Conservation (phyloP, 2,888 invertebrate genomes). For the Lacanobia oleracea region DNA sequence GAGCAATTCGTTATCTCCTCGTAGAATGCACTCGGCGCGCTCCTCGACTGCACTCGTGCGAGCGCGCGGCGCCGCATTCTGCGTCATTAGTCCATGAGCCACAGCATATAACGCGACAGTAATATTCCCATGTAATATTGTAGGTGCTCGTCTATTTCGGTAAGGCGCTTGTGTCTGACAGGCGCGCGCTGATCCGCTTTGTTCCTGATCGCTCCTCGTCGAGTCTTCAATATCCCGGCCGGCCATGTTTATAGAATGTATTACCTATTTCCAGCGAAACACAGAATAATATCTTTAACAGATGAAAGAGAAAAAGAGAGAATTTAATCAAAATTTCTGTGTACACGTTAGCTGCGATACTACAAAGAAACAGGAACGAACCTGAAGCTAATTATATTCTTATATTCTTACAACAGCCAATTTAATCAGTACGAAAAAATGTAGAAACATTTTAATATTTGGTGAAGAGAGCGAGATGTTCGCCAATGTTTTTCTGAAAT, state of each 20-base stretch:
- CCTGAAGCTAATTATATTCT: conserved; percentile 55
- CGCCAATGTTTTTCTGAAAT: neutral
- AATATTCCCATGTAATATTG: neutral
- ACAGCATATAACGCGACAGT: neutral
- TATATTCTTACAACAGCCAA: conserved; percentile 46
- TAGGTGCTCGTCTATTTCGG: neutral
- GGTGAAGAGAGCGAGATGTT: conserved; percentile 1
- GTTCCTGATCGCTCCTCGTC: conserved; percentile 24
- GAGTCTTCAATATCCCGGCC: conserved; percentile 12
- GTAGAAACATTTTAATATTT: conserved; percentile 40
- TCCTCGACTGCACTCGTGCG: neutral
- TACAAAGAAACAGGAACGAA: conserved; percentile 40
- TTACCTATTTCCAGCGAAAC: conserved; percentile 29
- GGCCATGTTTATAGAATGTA: conserved; percentile 22
- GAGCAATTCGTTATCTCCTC: conserved; percentile 20
- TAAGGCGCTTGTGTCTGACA: neutral
- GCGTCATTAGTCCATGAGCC: neutral
- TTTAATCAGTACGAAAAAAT: conserved; percentile 43
- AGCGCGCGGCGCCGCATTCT: no score
- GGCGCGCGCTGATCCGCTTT: conserved; percentile 10
- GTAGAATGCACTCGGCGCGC: neutral
- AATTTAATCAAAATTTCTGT: conserved; percentile 44
- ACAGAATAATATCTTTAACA: conserved; percentile 19
- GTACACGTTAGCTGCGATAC: conserved; percentile 25
- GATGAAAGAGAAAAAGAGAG: conserved; percentile 20